Base-by-base conservation (phyloP, 35 echinoderm and acorn worm genomes). In the Chiridota heheva region DNA sequence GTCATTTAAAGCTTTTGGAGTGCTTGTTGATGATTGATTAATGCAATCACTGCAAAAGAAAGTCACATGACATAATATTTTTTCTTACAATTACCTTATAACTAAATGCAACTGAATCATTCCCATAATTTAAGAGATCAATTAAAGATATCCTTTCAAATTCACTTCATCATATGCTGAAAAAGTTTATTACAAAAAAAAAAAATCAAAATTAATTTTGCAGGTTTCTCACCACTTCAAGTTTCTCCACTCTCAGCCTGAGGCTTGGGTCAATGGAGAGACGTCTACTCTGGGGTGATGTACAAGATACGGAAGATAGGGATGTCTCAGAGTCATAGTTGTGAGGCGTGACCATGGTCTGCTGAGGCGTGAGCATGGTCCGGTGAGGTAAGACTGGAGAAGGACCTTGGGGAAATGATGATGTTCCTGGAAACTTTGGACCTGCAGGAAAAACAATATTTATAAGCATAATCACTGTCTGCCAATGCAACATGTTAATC, bases 251-350 rank as follows among this genome's bases (percentile, higher is more conserved):
- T 73, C 55, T 82, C 17, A 96, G 62, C 31, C 88, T 77, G 46
- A 96, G 70, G 51, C 81, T 75, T 18, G 93, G 88, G 42, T 96
- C 93, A 47, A 96, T 70, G 5, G 93, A 96, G 0, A 96, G 56
- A 8, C 93, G 43, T 49, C 93, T 83, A 28, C 77, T 49, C 17
- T 76, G 77, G 28, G 93, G 63, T 56, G 70, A 44, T 33, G 55
- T 38, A 2, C 12, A 7, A 67, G 65, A 29, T 2, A 33, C 1
- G 33, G 33, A 53, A 18, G 67, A 83, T 10, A 71, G 7, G 1
- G 63, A 41, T 29, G 64, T 47, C 2, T 36, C 18, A 1, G 36
- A 46, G 41, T 58, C 75, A 78, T 48, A 60, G 34, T 58, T 40
- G 22, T 41, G 20, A 46, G n/a, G n/a, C n/a, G n/a, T n/a, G n/a